A percentile compares a stretch with the other conserved stretches of the same genome.
phyloP scores from a whole-genome alignment of 2,797 vertebrate genomes.

The Hoplostethus atlanticus region DNA sequence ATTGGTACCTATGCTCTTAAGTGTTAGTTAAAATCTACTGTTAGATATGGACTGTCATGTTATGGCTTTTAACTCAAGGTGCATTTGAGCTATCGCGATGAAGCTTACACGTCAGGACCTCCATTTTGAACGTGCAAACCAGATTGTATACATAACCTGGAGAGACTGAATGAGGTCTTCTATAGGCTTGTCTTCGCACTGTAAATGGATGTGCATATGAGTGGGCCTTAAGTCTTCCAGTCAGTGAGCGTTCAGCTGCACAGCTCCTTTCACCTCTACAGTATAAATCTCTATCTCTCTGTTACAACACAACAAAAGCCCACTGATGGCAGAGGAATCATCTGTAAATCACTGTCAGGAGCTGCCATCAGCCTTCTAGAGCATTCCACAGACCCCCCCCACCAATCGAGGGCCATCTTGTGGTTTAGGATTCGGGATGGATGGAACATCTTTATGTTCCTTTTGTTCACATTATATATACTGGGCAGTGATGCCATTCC shows the following conservation, averaged over 20 bases:
- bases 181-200: conserved; percentile 5
- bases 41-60: not conserved
- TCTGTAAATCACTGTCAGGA: conserved; percentile 79
- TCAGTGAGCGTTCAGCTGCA: conserved; percentile 41
- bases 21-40: conserved; percentile 5
- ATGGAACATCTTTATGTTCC: conserved; percentile 86
- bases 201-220: conserved; percentile 24
- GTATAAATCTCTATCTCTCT: conserved; percentile 76
- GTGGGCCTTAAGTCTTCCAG: conserved; percentile 31
- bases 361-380: conserved; percentile 65
- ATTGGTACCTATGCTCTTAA: conserved; percentile 1
- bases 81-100: not conserved
- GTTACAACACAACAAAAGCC: conserved; percentile 76
- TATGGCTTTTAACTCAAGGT: not conserved
- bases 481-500: conserved; percentile 83
- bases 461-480: conserved; percentile 87
- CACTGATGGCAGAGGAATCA: conserved; percentile 66
- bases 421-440: conserved; percentile 72
- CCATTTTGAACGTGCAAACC: not conserved
- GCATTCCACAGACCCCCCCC: conserved; percentile 58
- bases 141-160: not conserved
- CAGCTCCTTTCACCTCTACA: conserved; percentile 56
- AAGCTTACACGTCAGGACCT: not conserved
- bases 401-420: conserved; percentile 71
- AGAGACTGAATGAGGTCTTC: not conserved